These are phyloP conservation scores for Pteropus rufus DNA, from an alignment of 2,797 vertebrate genomes.

Conservation along the genomic window DNA sequence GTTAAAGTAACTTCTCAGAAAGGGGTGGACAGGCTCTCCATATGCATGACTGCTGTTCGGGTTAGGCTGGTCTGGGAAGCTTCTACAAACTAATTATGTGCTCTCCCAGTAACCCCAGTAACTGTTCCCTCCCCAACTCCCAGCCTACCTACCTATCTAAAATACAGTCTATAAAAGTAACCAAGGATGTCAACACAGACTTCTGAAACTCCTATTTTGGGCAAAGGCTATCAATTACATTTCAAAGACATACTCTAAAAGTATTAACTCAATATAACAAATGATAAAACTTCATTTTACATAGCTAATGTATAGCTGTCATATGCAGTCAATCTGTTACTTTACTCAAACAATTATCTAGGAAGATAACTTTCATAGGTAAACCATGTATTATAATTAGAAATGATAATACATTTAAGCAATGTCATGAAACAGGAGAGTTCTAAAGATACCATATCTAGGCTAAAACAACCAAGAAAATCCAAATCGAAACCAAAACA, in stretches of 20 bases:
- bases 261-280: not conserved
- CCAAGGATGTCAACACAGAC: not conserved
- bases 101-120: not conserved
- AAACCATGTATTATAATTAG: not conserved
- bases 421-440: not conserved
- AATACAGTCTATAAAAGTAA: not conserved
- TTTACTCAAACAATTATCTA: not conserved
- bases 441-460: slow-evolving; percentile 1
- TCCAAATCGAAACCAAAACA: not conserved
- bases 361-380: not conserved
- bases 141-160: not conserved
- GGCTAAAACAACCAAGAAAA: not conserved
- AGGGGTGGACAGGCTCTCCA: not conserved
- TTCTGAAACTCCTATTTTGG: not conserved
- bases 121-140: not conserved
- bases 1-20: not conserved
- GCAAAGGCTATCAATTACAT: not conserved
- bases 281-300: not conserved
- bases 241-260: slow-evolving; percentile 23
- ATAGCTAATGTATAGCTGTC: not conserved
- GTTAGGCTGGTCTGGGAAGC: not conserved
- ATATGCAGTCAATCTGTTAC: not conserved
- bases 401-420: slow-evolving; percentile 12
- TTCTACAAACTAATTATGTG: not conserved
- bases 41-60: not conserved